Evolutionary conservation across 2,888 invertebrate genomes (phyloP).

Genomic region (Sarcophaga caerulescens): DNA sequence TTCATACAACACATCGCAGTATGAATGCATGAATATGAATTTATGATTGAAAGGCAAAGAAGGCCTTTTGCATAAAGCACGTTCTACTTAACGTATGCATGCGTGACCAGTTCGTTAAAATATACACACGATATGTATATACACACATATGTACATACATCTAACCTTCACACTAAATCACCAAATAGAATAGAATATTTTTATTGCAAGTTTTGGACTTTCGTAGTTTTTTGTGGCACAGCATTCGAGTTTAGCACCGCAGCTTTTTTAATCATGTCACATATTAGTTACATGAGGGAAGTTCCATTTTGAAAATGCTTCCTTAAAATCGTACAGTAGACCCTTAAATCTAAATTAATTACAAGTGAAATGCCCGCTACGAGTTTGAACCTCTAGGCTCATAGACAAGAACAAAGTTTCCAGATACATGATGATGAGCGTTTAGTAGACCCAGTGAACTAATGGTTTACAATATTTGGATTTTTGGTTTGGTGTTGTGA

Average conservation of each 20-base stretch:
- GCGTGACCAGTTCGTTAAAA: conserved; percentile 63
- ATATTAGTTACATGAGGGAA: no score
- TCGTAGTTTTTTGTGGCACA: not conserved
- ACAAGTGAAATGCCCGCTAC: not conserved
- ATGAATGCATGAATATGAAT: no score
- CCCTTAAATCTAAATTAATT: not conserved
- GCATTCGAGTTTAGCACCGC: no score
- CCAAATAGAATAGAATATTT: conserved; percentile 34
- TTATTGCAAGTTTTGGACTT: not conserved
- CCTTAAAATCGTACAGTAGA: no score
- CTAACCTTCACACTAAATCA: conserved; percentile 59
- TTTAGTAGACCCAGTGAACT: conserved; percentile 48
- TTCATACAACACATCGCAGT: conserved; percentile 23
- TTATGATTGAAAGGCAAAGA: not conserved
- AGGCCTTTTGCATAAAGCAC: conserved; percentile 46
- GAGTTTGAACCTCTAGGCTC: no score
- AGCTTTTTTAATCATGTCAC: no score
- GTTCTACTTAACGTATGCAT: conserved; percentile 60
- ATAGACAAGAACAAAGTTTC: no score
- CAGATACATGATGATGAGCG: not conserved
- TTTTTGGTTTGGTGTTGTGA: conserved; percentile 55
- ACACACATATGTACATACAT: not conserved
- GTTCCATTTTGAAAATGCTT: no score
- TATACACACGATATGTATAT: not conserved
- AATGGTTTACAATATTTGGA: conserved; percentile 56